Evolutionary conservation across 2,113 vertebrate species (phyloP), one percentile per base, ranked within the genome.

Genomic region (Meriones unguiculatus): DNA sequence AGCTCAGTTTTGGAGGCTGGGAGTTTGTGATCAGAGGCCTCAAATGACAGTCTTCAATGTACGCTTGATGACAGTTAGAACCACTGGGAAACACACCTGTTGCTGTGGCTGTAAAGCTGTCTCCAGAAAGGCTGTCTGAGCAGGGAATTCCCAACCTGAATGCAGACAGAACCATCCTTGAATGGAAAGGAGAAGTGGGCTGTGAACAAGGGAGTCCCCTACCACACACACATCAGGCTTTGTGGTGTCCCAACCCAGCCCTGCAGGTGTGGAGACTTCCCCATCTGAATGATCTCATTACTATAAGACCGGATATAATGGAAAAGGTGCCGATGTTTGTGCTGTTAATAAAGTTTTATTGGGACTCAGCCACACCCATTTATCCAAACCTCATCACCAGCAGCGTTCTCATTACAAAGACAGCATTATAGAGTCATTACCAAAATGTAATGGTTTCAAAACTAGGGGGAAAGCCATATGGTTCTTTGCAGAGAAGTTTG

Each of bases 261-360:
- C 59, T 10, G 24, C n/a, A 82, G 41, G 32, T 82, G 2, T 73
- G 28, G 15, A 86, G 52, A 25, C 38, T 52, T 0, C 57, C 11
- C 11, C 6, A 2, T n/a, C 50, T 69, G 70, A 90, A 41, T 86
- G 20, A 46, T 10, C 4, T 57, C 62, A 32, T 87, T n/a, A 59
- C 14, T 35, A 9, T 67, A 57, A 94, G 41, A 20, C 70, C 38
- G 22, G 14, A 0, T 30, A 5, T 59, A 14, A 38, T 78, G 30
- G n/a, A 6, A 91, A 78, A 77, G 41, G 62, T 7, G 11, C 22
- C 67, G 28, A 11, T 46, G 25, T 62, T 50, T 94, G 70, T 50
- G 57, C 28, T 35, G 22, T 77, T 82, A 94, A 38, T 70, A 70
- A 90, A 70, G 65, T 35, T 81, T 81, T 93, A 89, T 64, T 73